Evolutionary conservation across 1,140 invertebrate genomes (phyloP).

Genomic region (Drosophila ficusphila): DNA sequence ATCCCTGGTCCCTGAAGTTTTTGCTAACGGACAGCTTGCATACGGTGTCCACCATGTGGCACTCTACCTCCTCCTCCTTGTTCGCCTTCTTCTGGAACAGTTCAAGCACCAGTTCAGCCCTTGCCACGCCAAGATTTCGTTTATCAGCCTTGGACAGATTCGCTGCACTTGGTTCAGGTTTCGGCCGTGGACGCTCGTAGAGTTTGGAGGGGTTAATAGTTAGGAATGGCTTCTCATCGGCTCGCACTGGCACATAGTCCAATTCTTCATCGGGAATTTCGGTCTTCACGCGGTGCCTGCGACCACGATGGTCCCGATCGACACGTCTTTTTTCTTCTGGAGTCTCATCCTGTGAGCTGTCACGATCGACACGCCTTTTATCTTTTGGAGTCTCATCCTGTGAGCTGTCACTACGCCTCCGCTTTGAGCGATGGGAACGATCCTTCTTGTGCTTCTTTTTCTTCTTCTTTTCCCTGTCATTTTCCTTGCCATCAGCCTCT

Average conservation of each 20-base stretch:
- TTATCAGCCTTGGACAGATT: slow-evolving; percentile 24
- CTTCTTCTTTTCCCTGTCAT: background rate
- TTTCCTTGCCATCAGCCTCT: background rate
- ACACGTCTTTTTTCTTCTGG: slow-evolving; percentile 5
- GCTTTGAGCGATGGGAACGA: slow-evolving; percentile 25
- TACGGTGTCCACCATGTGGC: slow-evolving; percentile 54
- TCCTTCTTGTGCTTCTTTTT: slow-evolving; percentile 46
- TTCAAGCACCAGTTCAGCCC: slow-evolving; percentile 11
- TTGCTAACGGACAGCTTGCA: slow-evolving; percentile 25
- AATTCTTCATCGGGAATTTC: background rate
- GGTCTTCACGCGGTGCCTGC: background rate
- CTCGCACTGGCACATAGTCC: slow-evolving; percentile 1
- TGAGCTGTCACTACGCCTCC: slow-evolving; percentile 1
- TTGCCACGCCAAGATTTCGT: slow-evolving; percentile 17
- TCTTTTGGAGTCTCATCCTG: background rate
- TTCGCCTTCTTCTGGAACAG: slow-evolving; percentile 1
- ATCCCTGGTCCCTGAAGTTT: slow-evolving; percentile 9
- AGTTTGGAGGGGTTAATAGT: slow-evolving; percentile 17
- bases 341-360: background rate
- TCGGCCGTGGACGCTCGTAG: background rate
- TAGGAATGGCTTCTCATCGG: slow-evolving; percentile 4
- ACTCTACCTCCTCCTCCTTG: slow-evolving; percentile 21
- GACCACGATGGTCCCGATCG: background rate
- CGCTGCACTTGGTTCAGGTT: background rate
- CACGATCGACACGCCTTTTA: background rate